Evolutionary conservation across 2,113 vertebrate species (phyloP).

Genomic region (Taxidea taxus): DNA sequence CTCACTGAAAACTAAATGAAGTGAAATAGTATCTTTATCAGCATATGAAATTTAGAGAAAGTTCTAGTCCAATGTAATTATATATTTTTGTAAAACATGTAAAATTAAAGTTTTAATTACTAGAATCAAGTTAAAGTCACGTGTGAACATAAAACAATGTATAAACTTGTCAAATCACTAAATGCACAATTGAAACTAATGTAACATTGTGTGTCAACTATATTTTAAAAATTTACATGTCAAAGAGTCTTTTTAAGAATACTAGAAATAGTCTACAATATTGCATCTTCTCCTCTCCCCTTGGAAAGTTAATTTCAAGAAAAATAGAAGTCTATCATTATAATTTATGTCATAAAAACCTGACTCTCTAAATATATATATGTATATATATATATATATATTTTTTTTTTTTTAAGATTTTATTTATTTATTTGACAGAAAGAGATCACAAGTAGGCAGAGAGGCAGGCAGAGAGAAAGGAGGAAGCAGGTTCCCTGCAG

Average conservation of each 20-base stretch:
- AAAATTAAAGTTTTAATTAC: constrained; percentile 48
- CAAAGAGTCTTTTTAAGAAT: constrained; percentile 29
- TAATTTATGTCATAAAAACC: constrained; percentile 47
- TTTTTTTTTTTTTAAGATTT: too few relatives aligned
- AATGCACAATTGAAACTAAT: not conserved
- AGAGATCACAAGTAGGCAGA: too few relatives aligned
- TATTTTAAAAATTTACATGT: not conserved
- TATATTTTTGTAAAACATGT: not conserved
- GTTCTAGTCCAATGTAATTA: not conserved
- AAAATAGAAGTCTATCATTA: constrained; percentile 41
- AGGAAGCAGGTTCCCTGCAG: too few relatives aligned
- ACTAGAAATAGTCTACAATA: not conserved
- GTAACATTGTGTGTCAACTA: not conserved
- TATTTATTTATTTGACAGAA: too few relatives aligned
- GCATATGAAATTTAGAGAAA: not conserved
- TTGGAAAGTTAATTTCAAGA: constrained; percentile 52
- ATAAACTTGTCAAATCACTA: not conserved
- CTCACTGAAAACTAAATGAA: not conserved
- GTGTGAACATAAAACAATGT: not conserved
- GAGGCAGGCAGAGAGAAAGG: too few relatives aligned
- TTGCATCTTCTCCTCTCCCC: not conserved
- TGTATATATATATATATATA: not conserved
- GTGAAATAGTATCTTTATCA: not conserved
- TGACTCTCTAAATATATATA: constrained; percentile 34
- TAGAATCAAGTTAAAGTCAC: constrained; percentile 18